Percentiles rank a stretch among this genome's conserved stretches.
These are phyloP conservation scores for Pardalotus punctatus DNA, from an alignment of 2,113 vertebrate genomes.

Conservation along the genomic window DNA sequence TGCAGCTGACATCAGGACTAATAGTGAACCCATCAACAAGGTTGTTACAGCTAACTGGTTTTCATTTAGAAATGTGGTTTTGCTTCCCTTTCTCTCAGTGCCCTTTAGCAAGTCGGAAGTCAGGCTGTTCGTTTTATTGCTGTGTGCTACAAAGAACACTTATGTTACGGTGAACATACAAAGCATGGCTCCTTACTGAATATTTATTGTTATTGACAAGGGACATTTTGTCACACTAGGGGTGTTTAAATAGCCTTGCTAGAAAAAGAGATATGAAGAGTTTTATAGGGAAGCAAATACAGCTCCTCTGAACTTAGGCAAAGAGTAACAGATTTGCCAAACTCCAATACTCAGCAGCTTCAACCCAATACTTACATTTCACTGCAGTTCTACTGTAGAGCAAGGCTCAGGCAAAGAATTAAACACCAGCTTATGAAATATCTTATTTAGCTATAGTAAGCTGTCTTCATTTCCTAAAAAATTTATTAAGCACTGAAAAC, in stretches of 20 bases:
- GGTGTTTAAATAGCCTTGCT: background rate
- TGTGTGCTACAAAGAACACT: background rate
- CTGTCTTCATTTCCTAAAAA: background rate
- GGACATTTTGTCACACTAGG: background rate
- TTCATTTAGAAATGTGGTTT: background rate
- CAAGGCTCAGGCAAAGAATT: background rate
- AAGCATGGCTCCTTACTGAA: background rate
- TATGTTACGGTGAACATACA: background rate
- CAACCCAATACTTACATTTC: background rate
- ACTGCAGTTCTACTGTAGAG: background rate
- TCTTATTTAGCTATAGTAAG: background rate
- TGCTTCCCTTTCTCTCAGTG: background rate
- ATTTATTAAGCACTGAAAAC: background rate
- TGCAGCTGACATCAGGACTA: background rate
- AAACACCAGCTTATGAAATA: background rate
- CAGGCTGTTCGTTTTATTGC: conserved; percentile 31
- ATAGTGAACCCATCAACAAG: background rate
- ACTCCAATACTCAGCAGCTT: background rate
- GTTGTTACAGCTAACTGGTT: conserved; percentile 30
- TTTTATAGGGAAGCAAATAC: background rate
- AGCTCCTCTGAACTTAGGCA: background rate
- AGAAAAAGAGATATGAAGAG: background rate
- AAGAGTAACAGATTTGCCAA: background rate
- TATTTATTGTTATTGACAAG: background rate
- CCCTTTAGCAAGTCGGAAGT: conserved; percentile 25